Evolutionary conservation across 2,888 invertebrate genomes (phyloP), one percentile per base, ranked within the genome.

Genomic region (Microctonus aethiopoides): DNA sequence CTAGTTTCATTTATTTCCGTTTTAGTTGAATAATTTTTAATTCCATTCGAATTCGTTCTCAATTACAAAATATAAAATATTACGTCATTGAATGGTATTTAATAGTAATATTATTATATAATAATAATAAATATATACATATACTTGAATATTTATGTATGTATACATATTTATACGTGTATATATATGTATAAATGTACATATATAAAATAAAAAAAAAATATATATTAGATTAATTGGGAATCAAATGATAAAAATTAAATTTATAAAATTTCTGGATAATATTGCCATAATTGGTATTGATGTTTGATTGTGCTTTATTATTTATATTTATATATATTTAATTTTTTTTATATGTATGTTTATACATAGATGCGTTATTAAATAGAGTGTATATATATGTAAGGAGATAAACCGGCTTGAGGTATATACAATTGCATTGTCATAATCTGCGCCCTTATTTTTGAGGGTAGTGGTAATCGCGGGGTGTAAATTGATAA

Each of bases 1-100:
- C 81, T 81, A 84, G 79, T 86, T 86, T 85, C 82, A 84, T 84
- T 85, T 84, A 80, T 84, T 83, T 85, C 81, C 84, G 81, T 83
- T 83, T 82, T 83, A 83, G 80, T 83, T 83, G 76, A 77, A 46
- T 46, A 46, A 81, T 81, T 83, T 82, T 82, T 81, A 81, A 83
- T 83, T 78, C 79, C 79, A 83, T 83, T 83, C 66, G 54, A 82
- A 82, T 83, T 83, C 79, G 81, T 74, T 75, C 68, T 76, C 70
- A 66, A 72, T 76, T 78, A n/a, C 74, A 73, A 73, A 72, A 71
- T 72, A 67, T 63, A 69, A 75, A 63, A 67, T 52, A 72, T 67
- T 46, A n/a, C 46, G 46, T 46, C 46, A 46, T 46, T 65, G 57
- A 61, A 54, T 36, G n/a, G 39, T 61, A 67, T 36, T 72, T 41